Conservation (phyloP, 2,113 vertebrate species). For the Myiopsitta monachus region DNA sequence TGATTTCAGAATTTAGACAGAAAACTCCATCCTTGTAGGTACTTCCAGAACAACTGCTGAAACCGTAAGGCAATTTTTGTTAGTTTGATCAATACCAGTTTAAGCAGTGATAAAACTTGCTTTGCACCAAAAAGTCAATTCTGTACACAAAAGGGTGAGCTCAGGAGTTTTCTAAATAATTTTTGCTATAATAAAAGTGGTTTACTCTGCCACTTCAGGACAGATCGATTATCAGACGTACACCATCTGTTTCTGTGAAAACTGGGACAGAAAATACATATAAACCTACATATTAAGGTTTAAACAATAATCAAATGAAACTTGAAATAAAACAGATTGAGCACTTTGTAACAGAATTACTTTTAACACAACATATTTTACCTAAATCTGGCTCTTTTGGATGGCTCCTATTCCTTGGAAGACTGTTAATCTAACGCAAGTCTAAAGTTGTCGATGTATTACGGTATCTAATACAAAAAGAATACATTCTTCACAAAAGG, state of each 20-base stretch:
- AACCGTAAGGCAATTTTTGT: conserved; percentile 53
- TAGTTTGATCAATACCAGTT: conserved; percentile 70
- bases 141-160: conserved; percentile 62
- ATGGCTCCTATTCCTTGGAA: neutral
- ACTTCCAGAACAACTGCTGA: conserved; percentile 35
- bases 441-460: neutral
- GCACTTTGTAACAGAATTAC: conserved; percentile 7
- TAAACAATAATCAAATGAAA: conserved; percentile 60
- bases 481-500: neutral
- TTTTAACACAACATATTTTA: neutral
- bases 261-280: conserved; percentile 32
- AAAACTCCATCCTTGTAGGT: conserved; percentile 38
- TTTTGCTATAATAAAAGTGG: conserved; percentile 60
- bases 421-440: neutral
- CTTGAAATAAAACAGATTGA: conserved; percentile 8
- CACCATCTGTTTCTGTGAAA: conserved; percentile 53
- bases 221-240: conserved; percentile 53
- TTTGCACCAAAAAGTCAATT: conserved; percentile 54
- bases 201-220: conserved; percentile 51
- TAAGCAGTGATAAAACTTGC: conserved; percentile 70
- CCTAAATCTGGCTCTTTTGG: neutral
- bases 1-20: conserved; percentile 52
- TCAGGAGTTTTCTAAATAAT: conserved; percentile 65
- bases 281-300: neutral
- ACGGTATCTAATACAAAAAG: neutral